Conservation (phyloP, 2,888 invertebrate species). For the Catocala sponsa region DNA sequence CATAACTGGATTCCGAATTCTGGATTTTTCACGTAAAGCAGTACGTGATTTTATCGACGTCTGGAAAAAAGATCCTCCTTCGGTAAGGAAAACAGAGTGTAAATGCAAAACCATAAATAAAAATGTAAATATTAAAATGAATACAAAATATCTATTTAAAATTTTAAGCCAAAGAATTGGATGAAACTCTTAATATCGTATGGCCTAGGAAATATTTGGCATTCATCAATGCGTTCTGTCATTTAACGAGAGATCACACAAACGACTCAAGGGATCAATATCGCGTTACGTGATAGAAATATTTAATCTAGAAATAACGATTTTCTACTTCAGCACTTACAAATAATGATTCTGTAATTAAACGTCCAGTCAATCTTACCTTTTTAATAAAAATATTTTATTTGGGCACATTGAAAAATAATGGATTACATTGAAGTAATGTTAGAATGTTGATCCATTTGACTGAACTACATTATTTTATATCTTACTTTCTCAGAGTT, state of each 20-base stretch:
- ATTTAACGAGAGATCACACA: constrained; percentile 29
- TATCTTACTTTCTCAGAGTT: too few relatives aligned
- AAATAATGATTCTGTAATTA: constrained; percentile 69
- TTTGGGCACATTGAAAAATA: constrained; percentile 26
- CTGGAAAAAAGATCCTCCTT: constrained; percentile 95
- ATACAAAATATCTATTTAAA: too few relatives aligned
- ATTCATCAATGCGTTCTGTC: constrained; percentile 43
- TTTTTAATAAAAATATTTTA: constrained; percentile 52
- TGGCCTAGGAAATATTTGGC: constrained; percentile 21
- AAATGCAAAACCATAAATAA: too few relatives aligned
- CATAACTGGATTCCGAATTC: constrained; percentile 98
- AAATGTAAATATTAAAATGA: too few relatives aligned
- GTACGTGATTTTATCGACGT: constrained; percentile 94
- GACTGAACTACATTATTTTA: not conserved
- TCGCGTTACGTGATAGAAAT: constrained; percentile 70
- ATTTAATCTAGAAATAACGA: constrained; percentile 48
- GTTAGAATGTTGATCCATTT: not conserved
- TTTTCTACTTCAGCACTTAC: constrained; percentile 55
- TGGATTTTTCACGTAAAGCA: constrained; percentile 93
- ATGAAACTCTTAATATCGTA: not conserved
- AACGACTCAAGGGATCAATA: constrained; percentile 53
- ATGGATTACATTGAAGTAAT: constrained; percentile 27
- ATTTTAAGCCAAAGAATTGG: too few relatives aligned
- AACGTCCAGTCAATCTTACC: constrained; percentile 55
- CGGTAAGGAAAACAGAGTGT: constrained; percentile 86